phyloP scores from a whole-genome alignment of 2,888 invertebrate species.

The Ptilodon capucinus region DNA sequence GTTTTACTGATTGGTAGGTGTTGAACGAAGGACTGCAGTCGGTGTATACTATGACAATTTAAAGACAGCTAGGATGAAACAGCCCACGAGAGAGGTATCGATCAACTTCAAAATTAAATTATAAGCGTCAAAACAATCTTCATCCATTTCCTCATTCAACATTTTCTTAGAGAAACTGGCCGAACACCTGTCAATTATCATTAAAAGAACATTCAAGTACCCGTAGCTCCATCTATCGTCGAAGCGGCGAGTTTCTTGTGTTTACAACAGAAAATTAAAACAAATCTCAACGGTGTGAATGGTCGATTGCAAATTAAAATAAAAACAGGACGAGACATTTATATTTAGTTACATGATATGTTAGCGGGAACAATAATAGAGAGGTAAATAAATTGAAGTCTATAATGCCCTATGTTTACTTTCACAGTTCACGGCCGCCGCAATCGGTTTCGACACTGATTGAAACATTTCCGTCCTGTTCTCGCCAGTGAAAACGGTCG shows the following conservation, averaged over 20 bases:
- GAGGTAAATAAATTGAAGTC: constrained; percentile 49
- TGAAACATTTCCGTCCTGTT: constrained; percentile 37
- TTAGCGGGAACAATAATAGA: constrained; percentile 35
- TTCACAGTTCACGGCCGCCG: constrained; percentile 70
- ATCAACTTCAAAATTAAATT: background rate
- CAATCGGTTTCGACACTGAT: constrained; percentile 35
- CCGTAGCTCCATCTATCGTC: constrained; percentile 43
- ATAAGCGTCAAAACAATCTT: constrained; percentile 2
- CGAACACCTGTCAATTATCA: constrained; percentile 14
- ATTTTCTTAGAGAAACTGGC: constrained; percentile 5
- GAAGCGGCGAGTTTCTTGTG: constrained; percentile 19
- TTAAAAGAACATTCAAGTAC: constrained; percentile 12
- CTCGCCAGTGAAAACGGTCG: constrained; percentile 8
- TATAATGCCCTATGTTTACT: constrained; percentile 60
- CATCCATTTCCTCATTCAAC: background rate
- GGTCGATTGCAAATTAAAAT: constrained; percentile 15
- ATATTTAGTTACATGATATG: constrained; percentile 20
- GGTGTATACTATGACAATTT: constrained; percentile 45
- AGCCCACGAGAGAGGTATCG: background rate
- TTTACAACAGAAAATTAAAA: constrained; percentile 17
- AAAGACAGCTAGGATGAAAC: constrained; percentile 22
- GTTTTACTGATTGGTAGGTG: constrained; percentile 43
- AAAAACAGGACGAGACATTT: constrained; percentile 19
- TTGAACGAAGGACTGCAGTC: no score
- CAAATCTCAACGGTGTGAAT: constrained; percentile 18